These are phyloP conservation scores for Strongylocentrotus purpuratus DNA, from an alignment of 35 echinoderm and acorn worm genomes.

Conservation along the genomic window DNA sequence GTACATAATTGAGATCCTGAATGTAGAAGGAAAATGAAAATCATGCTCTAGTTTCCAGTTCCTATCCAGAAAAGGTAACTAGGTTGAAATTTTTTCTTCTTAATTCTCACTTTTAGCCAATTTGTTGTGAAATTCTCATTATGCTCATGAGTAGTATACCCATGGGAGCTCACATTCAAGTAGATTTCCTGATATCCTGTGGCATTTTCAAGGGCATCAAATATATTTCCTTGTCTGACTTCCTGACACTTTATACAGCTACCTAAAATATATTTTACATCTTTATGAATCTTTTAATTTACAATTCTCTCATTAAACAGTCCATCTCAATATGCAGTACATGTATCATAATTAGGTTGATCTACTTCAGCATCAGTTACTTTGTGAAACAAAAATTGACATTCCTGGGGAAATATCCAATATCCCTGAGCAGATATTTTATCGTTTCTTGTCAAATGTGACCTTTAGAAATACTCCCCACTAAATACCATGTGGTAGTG, in stretches of 20 bases:
- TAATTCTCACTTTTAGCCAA: too few relatives aligned
- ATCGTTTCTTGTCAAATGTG: not conserved
- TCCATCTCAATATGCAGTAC: not conserved
- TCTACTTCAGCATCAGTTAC: not conserved
- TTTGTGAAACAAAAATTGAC: not conserved
- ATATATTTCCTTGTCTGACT: not conserved
- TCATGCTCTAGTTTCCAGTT: too few relatives aligned
- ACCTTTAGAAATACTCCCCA: not conserved
- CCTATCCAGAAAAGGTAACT: too few relatives aligned
- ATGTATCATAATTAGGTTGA: not conserved
- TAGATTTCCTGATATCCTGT: not conserved
- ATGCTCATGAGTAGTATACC: too few relatives aligned
- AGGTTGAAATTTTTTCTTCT: not conserved
- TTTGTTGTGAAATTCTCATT: not conserved
- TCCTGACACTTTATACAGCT: not conserved
- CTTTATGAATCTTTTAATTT: not conserved
- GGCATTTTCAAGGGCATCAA: conserved; percentile 28
- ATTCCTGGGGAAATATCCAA: conserved; percentile 34
- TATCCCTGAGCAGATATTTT: not conserved
- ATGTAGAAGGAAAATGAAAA: too few relatives aligned
- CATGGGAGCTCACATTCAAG: not conserved
- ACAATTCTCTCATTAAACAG: not conserved
- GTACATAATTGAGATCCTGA: too few relatives aligned
- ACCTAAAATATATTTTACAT: not conserved
- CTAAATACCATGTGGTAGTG: not conserved